phyloP scores from a whole-genome alignment of 2,888 invertebrate species.

The Drosophila neonasuta region DNA sequence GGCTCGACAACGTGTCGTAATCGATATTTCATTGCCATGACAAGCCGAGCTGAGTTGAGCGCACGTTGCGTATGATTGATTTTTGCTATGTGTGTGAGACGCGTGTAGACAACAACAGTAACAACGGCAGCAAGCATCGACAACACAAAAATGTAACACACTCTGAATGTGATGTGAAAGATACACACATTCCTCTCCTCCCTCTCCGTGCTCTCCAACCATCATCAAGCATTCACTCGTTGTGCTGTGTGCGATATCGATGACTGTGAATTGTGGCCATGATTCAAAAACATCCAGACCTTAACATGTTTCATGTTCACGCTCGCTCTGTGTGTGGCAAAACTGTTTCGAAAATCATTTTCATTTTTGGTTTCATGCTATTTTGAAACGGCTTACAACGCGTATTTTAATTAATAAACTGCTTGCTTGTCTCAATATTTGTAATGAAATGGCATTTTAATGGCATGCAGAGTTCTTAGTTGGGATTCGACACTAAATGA shows the following conservation, averaged over 20 bases:
- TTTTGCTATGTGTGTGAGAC: conserved; percentile 45
- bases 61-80: conserved; percentile 74
- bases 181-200: conserved; percentile 1
- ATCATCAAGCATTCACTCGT: neutral
- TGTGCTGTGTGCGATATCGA: conserved; percentile 23
- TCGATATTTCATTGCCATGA: conserved; percentile 73
- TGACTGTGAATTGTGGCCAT: conserved; percentile 31
- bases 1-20: conserved; percentile 65
- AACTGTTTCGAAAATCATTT: conserved; percentile 29
- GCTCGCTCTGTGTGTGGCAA: conserved; percentile 33
- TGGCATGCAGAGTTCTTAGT: neutral
- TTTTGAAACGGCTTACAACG: conserved; percentile 14
- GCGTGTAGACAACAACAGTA: conserved; percentile 20
- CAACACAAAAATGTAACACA: conserved; percentile 23
- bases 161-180: conserved; percentile 7
- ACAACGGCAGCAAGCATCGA: neutral
- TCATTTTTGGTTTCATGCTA: conserved; percentile 21
- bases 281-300: conserved; percentile 32
- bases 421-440: conserved; percentile 31
- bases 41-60: conserved; percentile 55
- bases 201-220: neutral
- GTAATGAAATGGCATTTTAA: conserved; percentile 32
- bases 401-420: conserved; percentile 6
- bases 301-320: conserved; percentile 10
- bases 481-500: neutral